Evolutionary conservation across 2,888 invertebrate species (phyloP).

Genomic region (Mesoligia furuncula): DNA sequence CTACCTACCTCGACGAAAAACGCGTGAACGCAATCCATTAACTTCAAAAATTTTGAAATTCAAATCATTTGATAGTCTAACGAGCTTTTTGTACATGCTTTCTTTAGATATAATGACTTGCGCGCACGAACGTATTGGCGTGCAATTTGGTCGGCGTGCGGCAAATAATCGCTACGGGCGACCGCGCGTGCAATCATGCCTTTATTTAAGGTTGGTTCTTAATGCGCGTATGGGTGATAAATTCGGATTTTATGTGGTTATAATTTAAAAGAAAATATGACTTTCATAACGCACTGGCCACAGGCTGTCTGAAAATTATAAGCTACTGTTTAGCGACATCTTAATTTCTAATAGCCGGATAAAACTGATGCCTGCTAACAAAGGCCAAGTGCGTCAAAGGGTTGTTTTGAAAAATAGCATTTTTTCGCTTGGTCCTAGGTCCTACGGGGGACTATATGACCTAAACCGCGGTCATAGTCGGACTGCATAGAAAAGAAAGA

Average conservation of each 20-base stretch:
- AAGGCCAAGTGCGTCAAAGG: not conserved
- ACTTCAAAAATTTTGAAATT: slow-evolving; percentile 55
- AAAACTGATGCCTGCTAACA: not conserved
- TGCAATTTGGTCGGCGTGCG: slow-evolving; percentile 86
- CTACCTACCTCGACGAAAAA: slow-evolving; percentile 37
- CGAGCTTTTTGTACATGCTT: slow-evolving; percentile 63
- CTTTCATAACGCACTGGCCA: not conserved
- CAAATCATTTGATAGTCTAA: slow-evolving; percentile 65
- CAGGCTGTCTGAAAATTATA: slow-evolving; percentile 1
- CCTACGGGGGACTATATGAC: no score
- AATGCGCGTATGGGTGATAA: slow-evolving; percentile 60
- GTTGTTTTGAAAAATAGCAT: not conserved
- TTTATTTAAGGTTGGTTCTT: slow-evolving; percentile 71
- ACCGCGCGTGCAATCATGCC: slow-evolving; percentile 79
- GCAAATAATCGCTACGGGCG: slow-evolving; percentile 87
- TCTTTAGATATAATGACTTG: slow-evolving; percentile 65
- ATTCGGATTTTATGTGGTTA: slow-evolving; percentile 19
- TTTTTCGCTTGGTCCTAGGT: not conserved
- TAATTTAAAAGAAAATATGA: slow-evolving; percentile 16
- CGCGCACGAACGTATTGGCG: slow-evolving; percentile 76
- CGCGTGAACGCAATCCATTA: slow-evolving; percentile 46
- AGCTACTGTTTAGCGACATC: no score
- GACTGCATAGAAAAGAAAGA: no score
- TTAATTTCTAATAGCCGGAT: not conserved
- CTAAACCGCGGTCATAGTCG: no score